phyloP scores from a whole-genome alignment of 1,140 invertebrate species.

The Drosophila virilis region DNA sequence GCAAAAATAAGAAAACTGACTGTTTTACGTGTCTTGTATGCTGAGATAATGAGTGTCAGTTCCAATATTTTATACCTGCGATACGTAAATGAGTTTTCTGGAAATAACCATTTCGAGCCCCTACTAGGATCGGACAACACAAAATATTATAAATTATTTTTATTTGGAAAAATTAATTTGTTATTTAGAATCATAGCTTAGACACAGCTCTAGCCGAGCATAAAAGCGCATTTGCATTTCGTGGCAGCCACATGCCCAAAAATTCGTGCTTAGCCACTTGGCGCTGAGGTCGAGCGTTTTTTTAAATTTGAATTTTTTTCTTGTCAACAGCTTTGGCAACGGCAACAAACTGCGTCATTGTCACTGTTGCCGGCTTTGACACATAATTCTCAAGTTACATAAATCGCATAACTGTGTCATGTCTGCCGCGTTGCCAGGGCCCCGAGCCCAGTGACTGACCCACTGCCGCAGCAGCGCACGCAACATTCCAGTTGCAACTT shows the following conservation, averaged over 20 bases:
- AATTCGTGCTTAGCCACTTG: conserved; percentile 13
- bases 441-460: conserved; percentile 14
- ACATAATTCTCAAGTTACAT: conserved; percentile 77
- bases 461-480: conserved; percentile 47
- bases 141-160: background rate
- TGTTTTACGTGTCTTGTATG: too few species aligned
- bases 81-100: too few species aligned
- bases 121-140: background rate
- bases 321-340: conserved; percentile 52
- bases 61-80: too few species aligned
- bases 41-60: too few species aligned
- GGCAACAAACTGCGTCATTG: conserved; percentile 66
- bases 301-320: conserved; percentile 8
- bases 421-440: conserved; percentile 39
- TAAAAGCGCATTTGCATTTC: conserved; percentile 27
- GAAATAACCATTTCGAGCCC: too few species aligned
- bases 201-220: background rate
- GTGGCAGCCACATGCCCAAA: conserved; percentile 4
- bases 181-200: too few species aligned
- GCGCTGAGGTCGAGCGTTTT: conserved; percentile 44
- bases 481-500: conserved; percentile 35
- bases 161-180: too few species aligned
- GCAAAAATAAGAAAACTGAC: too few species aligned
- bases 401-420: conserved; percentile 81
- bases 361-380: conserved; percentile 69